These are phyloP conservation scores for Fistularia commersonii DNA, from an alignment of 2,797 vertebrate species.

Conservation along the genomic window DNA sequence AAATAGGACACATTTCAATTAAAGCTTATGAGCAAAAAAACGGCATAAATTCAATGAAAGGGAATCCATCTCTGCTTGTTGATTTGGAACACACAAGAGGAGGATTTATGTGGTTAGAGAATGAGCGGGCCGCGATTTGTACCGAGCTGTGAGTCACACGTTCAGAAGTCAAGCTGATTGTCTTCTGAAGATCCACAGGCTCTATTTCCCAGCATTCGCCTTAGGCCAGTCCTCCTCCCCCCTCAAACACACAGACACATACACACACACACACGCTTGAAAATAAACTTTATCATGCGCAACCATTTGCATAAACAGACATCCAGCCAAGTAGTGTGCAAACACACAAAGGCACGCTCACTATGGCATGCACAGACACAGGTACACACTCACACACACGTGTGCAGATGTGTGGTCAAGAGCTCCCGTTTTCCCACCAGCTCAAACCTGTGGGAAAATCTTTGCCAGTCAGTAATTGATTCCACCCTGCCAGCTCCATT, in stretches of 20 bases:
- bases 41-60: too few species aligned
- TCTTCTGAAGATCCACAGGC: constrained; percentile 27
- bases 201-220: constrained; percentile 38
- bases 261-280: constrained; percentile 15
- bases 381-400: constrained; percentile 23
- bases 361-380: constrained; percentile 23
- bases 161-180: constrained; percentile 31
- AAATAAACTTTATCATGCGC: too few species aligned
- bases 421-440: constrained; percentile 84
- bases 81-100: too few species aligned
- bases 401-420: constrained; percentile 40
- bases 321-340: constrained; percentile 17
- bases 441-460: constrained; percentile 94
- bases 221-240: constrained; percentile 32
- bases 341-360: constrained; percentile 2
- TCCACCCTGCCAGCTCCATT: constrained; percentile 96
- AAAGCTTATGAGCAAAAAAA: too few species aligned
- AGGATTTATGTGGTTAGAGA: too few species aligned
- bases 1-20: too few species aligned
- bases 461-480: constrained; percentile 95
- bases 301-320: constrained; percentile 19
- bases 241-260: constrained; percentile 8
- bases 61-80: too few species aligned
- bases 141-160: constrained; percentile 23
- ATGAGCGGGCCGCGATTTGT: too few species aligned